phyloP scores from a whole-genome alignment of 2,797 vertebrate genomes.

The Lagodon rhomboides region DNA sequence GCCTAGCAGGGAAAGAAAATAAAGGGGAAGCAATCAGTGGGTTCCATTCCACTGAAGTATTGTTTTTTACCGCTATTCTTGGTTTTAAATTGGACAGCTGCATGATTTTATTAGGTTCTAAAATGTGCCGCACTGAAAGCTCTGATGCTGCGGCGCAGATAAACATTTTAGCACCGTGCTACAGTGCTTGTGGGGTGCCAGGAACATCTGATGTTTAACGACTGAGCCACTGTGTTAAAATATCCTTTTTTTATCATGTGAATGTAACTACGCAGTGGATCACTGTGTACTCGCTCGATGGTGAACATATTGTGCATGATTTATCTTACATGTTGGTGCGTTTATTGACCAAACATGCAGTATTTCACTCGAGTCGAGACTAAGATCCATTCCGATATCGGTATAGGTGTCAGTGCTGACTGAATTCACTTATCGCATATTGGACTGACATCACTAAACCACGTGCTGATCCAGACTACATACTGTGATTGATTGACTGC shows the following conservation, averaged over 20 bases:
- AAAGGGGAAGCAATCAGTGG: constrained; percentile 69
- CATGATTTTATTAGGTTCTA: constrained; percentile 77
- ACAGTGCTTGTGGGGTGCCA: constrained; percentile 54
- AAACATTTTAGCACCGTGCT: constrained; percentile 72
- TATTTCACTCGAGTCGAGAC: background rate
- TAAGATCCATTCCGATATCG: too few species aligned
- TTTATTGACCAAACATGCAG: constrained; percentile 35
- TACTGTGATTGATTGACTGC: too few species aligned
- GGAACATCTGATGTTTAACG: constrained; percentile 75
- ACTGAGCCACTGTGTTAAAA: constrained; percentile 39
- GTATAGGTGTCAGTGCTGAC: too few species aligned
- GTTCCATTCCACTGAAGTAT: constrained; percentile 70
- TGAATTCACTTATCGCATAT: too few species aligned
- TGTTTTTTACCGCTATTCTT: constrained; percentile 71
- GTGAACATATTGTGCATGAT: constrained; percentile 46
- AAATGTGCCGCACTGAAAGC: constrained; percentile 69
- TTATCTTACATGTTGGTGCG: constrained; percentile 4
- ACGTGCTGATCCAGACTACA: too few species aligned
- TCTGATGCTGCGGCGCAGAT: constrained; percentile 64
- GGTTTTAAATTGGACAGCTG: constrained; percentile 79
- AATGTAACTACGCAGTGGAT: constrained; percentile 39
- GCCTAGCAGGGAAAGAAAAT: constrained; percentile 61
- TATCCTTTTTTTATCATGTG: constrained; percentile 37
- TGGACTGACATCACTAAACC: too few species aligned
- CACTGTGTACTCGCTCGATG: constrained; percentile 22